Percentiles rank a stretch among this genome's conserved stretches.
phyloP scores from a whole-genome alignment of 2,888 invertebrate species.

The Biston stratarius region DNA sequence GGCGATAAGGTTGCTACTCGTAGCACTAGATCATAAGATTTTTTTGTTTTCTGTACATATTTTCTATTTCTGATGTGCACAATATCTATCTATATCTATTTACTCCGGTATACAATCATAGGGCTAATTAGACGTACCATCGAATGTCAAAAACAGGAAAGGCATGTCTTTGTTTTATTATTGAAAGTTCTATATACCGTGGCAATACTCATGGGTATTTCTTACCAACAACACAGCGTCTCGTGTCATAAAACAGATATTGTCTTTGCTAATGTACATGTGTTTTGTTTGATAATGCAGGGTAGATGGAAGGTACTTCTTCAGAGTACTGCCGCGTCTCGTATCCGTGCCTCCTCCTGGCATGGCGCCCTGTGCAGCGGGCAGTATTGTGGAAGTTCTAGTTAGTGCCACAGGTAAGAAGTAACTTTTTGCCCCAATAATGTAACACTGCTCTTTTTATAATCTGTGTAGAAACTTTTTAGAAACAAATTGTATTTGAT shows the following conservation, averaged over 20 bases:
- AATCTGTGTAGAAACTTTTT: not conserved
- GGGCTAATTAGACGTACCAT: too few species aligned
- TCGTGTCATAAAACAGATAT: not conserved
- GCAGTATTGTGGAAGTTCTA: conserved; percentile 97
- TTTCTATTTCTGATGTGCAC: too few species aligned
- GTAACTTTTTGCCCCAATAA: not conserved
- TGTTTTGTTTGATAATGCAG: conserved; percentile 56
- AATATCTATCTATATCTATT: too few species aligned
- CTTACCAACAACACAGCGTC: too few species aligned
- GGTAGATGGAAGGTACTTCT: conserved; percentile 89
- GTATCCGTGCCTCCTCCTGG: conserved; percentile 96
- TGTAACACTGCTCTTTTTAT: not conserved
- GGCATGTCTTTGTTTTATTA: too few species aligned
- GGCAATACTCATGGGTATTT: too few species aligned
- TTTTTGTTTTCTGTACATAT: too few species aligned
- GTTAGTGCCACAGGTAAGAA: conserved; percentile 91
- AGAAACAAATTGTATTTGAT: not conserved
- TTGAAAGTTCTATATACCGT: too few species aligned
- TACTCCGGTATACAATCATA: too few species aligned
- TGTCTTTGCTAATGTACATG: not conserved
- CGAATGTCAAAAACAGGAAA: too few species aligned
- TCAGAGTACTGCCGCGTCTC: conserved; percentile 94
- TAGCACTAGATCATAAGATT: too few species aligned
- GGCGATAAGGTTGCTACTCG: too few species aligned
- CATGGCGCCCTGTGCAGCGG: conserved; percentile 97